Conservation (phyloP, 2,888 invertebrate species). For the Apotomis turbidana region DNA sequence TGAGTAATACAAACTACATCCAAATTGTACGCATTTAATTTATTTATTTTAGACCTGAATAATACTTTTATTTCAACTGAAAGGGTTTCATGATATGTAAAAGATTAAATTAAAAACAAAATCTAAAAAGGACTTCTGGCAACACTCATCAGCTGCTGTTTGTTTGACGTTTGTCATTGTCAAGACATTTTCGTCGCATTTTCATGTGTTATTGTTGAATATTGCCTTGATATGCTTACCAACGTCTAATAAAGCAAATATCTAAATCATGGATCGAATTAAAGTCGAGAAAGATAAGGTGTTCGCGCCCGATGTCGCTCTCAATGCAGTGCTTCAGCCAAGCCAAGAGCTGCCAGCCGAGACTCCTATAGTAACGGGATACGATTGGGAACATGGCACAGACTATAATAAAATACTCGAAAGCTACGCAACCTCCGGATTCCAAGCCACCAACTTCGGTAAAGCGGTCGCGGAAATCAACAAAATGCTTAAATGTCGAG, state of each 20-base stretch:
- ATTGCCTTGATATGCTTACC: conserved; percentile 21
- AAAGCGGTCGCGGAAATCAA: conserved; percentile 95
- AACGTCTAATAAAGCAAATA: conserved; percentile 6
- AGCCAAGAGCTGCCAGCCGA: conserved; percentile 87
- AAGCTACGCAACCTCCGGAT: conserved; percentile 93
- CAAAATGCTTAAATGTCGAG: conserved; percentile 93
- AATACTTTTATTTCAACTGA: no score
- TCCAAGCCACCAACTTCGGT: conserved; percentile 98
- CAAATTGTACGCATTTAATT: no score
- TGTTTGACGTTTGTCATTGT: conserved; percentile 19
- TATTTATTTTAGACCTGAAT: no score
- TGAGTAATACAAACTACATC: no score
- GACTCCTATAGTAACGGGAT: conserved; percentile 90
- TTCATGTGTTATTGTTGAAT: conserved; percentile 5
- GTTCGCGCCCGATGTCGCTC: conserved; percentile 80
- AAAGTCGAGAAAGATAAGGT: conserved; percentile 58
- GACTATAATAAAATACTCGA: conserved; percentile 93
- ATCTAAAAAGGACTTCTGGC: not conserved
- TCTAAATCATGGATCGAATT: conserved; percentile 59
- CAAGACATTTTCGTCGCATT: conserved; percentile 21
- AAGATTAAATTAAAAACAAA: not conserved
- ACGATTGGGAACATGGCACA: conserved; percentile 96
- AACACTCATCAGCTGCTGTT: conserved; percentile 27
- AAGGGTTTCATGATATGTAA: no score
- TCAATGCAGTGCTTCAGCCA: conserved; percentile 88